These are phyloP conservation scores for Tenthredo scrophulariae DNA, from an alignment of 2,888 invertebrate species.

Conservation along the genomic window DNA sequence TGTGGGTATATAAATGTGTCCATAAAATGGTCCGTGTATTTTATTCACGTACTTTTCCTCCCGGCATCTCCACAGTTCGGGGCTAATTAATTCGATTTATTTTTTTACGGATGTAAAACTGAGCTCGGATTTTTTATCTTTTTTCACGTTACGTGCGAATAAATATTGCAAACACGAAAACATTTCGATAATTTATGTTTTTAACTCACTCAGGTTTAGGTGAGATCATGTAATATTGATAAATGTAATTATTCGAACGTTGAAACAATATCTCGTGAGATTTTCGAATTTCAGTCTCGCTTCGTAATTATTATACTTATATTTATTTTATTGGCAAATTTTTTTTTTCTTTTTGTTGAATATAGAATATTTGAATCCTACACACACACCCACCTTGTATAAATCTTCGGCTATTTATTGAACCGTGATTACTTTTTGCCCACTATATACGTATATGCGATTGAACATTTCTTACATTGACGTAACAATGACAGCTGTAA, in stretches of 20 bases:
- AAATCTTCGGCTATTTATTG: background rate
- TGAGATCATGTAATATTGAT: background rate
- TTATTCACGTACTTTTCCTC: conserved; percentile 17
- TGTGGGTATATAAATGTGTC: background rate
- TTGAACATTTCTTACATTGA: background rate
- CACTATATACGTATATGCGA: background rate
- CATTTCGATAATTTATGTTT: background rate
- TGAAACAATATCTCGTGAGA: background rate
- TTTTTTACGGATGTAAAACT: background rate
- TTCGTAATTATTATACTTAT: background rate
- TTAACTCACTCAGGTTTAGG: background rate
- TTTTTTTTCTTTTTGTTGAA: background rate
- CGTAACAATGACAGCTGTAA: background rate
- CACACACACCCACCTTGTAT: background rate
- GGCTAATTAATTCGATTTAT: background rate
- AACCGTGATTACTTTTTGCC: background rate
- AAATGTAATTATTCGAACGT: background rate
- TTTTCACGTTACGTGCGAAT: background rate
- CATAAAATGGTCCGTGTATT: background rate
- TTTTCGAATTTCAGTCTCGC: background rate
- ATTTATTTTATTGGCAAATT: background rate
- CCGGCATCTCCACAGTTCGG: background rate
- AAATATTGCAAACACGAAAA: background rate
- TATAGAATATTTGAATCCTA: background rate
- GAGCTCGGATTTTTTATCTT: background rate